phyloP scores from a whole-genome alignment of 1,140 invertebrate genomes.

The Halictus rubicundus region DNA sequence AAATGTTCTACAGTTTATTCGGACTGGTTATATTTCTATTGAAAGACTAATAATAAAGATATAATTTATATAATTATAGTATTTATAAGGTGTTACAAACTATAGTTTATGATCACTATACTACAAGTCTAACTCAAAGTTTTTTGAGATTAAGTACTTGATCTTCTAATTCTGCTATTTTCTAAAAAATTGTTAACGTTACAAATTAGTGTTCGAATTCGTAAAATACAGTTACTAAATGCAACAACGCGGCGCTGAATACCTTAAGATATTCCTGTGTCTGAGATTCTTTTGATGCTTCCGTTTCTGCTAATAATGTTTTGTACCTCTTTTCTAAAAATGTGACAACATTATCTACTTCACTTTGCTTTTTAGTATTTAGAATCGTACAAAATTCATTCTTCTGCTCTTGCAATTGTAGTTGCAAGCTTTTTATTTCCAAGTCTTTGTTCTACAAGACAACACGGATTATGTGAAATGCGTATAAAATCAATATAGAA shows the following conservation, averaged over 20 bases:
- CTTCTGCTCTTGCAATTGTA: slow-evolving; percentile 51
- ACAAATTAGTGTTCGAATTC: background rate
- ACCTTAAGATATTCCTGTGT: slow-evolving; percentile 57
- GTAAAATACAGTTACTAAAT: slow-evolving; percentile 26
- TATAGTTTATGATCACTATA: slow-evolving; percentile 13
- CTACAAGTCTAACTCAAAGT: slow-evolving; percentile 3
- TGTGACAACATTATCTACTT: slow-evolving; percentile 40
- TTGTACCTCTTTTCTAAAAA: slow-evolving; percentile 53
- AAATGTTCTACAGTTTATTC: too few relatives aligned
- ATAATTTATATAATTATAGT: slow-evolving; percentile 19
- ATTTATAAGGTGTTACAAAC: slow-evolving; percentile 17
- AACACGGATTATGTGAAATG: background rate
- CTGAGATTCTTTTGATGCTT: slow-evolving; percentile 47
- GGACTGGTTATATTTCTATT: too few relatives aligned
- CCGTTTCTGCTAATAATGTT: slow-evolving; percentile 40
- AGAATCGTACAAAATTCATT: slow-evolving; percentile 51
- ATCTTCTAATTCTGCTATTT: slow-evolving; percentile 49
- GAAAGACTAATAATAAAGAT: too few relatives aligned
- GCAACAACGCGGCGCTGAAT: background rate
- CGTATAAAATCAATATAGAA: background rate
- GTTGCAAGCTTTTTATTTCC: slow-evolving; percentile 52
- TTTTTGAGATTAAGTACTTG: slow-evolving; percentile 45
- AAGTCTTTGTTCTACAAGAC: slow-evolving; percentile 49
- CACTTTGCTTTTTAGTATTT: slow-evolving; percentile 52
- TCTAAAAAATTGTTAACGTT: slow-evolving; percentile 38